Evolutionary conservation across 2,888 invertebrate genomes (phyloP).

Genomic region (Allacma fusca): DNA sequence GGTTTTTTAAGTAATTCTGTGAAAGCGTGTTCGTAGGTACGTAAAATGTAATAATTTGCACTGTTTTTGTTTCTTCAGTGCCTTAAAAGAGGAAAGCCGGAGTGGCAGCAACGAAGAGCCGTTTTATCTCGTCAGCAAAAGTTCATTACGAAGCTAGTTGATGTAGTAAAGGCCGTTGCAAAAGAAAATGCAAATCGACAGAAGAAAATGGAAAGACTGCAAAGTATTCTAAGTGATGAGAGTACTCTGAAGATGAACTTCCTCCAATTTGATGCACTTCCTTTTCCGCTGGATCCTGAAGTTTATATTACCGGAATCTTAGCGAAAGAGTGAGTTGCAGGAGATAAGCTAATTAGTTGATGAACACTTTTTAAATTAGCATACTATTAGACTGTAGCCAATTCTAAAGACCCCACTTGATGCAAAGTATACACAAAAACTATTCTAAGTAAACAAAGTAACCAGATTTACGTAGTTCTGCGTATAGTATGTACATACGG

Average conservation of each 20-base stretch:
- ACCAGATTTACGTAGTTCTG: too few species aligned
- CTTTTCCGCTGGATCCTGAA: conserved; percentile 93
- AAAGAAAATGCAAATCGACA: conserved; percentile 90
- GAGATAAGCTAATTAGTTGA: too few species aligned
- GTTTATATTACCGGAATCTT: conserved; percentile 82
- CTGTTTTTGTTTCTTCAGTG: conserved; percentile 61
- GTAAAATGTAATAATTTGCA: too few species aligned
- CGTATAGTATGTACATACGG: not conserved
- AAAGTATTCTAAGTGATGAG: conserved; percentile 79
- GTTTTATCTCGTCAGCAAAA: conserved; percentile 85
- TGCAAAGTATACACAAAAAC: too few species aligned
- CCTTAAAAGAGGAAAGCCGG: conserved; percentile 69
- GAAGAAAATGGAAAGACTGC: conserved; percentile 89
- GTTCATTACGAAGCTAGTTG: conserved; percentile 90
- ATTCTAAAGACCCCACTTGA: too few species aligned
- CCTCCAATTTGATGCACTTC: conserved; percentile 87
- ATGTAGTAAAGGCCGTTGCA: conserved; percentile 85
- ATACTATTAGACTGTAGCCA: too few species aligned
- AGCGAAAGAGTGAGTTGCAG: conserved; percentile 75
- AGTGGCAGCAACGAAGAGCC: conserved; percentile 77
- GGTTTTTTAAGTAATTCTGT: too few species aligned
- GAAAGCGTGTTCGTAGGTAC: too few species aligned
- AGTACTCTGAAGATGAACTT: conserved; percentile 87
- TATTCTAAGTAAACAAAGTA: too few species aligned
- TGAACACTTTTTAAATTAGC: too few species aligned